These are phyloP conservation scores for Xenops minutus DNA, from an alignment of 2,797 vertebrate genomes.

Conservation along the genomic window DNA sequence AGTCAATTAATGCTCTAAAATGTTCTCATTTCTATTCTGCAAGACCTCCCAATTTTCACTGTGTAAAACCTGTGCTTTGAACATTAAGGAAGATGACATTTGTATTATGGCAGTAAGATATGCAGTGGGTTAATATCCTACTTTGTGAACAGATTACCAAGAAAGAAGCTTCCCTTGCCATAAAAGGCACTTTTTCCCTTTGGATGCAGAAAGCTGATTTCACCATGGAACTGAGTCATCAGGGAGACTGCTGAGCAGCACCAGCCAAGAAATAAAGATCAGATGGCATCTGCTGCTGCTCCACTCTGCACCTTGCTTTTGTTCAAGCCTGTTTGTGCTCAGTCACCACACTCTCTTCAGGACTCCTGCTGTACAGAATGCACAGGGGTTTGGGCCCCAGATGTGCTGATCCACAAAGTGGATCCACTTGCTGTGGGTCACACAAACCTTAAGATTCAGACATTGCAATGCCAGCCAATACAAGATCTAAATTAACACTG, in stretches of 20 bases:
- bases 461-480: neutral
- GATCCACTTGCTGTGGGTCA: neutral
- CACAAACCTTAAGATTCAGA: neutral
- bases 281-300: neutral
- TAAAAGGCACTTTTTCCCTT: neutral
- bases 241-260: conserved; percentile 2
- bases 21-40: neutral
- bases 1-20: conserved; percentile 13
- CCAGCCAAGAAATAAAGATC: neutral
- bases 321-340: neutral
- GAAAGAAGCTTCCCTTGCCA: conserved; percentile 2
- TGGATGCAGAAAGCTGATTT: conserved; percentile 18
- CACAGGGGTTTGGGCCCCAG: neutral
- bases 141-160: conserved; percentile 22
- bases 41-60: neutral
- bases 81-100: conserved; percentile 19
- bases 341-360: neutral
- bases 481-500: neutral
- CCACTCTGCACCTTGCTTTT: neutral
- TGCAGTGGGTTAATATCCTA: neutral
- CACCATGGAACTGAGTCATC: conserved; percentile 22
- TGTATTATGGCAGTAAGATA: neutral
- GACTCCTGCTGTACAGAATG: neutral
- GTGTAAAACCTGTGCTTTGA: neutral
- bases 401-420: neutral